Evolutionary conservation across 2,113 vertebrate species (phyloP), one percentile per base, ranked within the genome.

Genomic region (Hiodon alosoides): DNA sequence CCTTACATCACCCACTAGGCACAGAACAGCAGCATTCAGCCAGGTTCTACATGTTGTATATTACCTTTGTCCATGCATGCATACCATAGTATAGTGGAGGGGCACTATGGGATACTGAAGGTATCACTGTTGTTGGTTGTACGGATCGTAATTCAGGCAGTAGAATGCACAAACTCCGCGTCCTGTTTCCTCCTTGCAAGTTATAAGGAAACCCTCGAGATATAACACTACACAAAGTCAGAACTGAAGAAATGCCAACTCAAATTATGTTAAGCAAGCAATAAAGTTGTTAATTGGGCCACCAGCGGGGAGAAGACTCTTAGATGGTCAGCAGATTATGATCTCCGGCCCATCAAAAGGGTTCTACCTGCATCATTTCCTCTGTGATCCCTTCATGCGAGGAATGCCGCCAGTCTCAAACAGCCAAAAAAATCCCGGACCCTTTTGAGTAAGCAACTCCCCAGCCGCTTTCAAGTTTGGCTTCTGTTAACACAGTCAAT

Each of bases 331-430:
- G 73, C 11, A 81, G 81, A 81, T 50, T 78, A 31, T 69, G 73
- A 77, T 70, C 66, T 66, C 80, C 14, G 70, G 79, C 76, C 67
- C 75, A 5, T n/a, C 51, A 67, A 13, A 11, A 69, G 11, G 17
- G 54, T 58, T 83, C 59, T 78, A 74, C 16, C 13, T 79, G 73
- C 79, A 82, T 83, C 70, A 79, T 82, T 86, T 80, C 72, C 71
- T 78, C 78, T 4, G 48, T 9, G 67, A 81, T 81, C 80, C 78
- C 77, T 79, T 60, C 57, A 76, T 79, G 66, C 53, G 67, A 76
- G 61, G 62, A 84, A 50, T 73, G 67, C 76, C 64, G 75, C 69
- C 61, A 69, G 57, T 75, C 71, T 75, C 69, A 80, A 70, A 74
- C 53, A 48, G 69, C 77, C 31, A 31, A 64, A 67, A 11, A n/a